A percentile compares a stretch with the other conserved stretches of the same genome.
phyloP scores from a whole-genome alignment of 2,113 vertebrate genomes.

The Perognathus longimembris region DNA sequence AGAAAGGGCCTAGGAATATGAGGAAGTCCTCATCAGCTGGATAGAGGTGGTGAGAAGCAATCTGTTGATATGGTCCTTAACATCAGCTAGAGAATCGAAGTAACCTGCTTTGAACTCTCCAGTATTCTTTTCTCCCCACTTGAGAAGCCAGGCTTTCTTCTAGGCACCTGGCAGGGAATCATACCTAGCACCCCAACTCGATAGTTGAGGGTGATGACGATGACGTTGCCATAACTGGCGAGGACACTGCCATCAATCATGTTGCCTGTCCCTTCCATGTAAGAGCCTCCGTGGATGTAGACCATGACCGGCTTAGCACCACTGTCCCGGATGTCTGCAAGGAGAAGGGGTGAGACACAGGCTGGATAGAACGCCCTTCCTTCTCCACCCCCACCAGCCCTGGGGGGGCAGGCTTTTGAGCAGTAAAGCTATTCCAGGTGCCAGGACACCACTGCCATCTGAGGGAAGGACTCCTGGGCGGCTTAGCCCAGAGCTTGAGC shows the following conservation, averaged over 20 bases:
- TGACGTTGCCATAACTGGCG: conserved; percentile 99
- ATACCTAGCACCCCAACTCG: conserved; percentile 98
- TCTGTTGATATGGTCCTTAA: background rate
- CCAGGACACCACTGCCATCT: conserved; percentile 73
- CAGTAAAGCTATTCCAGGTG: conserved; percentile 80
- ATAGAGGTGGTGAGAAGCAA: background rate
- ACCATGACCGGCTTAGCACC: conserved; percentile 99
- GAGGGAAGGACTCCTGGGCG: conserved; percentile 66
- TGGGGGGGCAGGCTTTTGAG: conserved; percentile 25
- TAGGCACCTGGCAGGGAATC: conserved; percentile 64
- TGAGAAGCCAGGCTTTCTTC: conserved; percentile 41
- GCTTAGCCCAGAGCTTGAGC: conserved; percentile 23
- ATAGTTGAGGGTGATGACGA: conserved; percentile 99
- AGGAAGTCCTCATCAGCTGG: background rate
- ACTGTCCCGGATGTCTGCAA: conserved; percentile 99
- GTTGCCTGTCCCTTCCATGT: conserved; percentile 99
- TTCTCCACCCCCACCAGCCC: conserved; percentile 77
- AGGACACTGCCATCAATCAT: conserved; percentile 99
- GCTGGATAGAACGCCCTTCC: conserved; percentile 78
- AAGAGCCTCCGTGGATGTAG: conserved; percentile 98
- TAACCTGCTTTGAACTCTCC: background rate
- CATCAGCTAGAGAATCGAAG: conserved; percentile 27
- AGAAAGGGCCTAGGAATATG: background rate
- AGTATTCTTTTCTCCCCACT: conserved; percentile 3
- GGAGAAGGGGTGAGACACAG: conserved; percentile 78